These are phyloP conservation scores for Gallinago paraguaiae DNA, from an alignment of 2,113 vertebrate species.

Conservation along the genomic window DNA sequence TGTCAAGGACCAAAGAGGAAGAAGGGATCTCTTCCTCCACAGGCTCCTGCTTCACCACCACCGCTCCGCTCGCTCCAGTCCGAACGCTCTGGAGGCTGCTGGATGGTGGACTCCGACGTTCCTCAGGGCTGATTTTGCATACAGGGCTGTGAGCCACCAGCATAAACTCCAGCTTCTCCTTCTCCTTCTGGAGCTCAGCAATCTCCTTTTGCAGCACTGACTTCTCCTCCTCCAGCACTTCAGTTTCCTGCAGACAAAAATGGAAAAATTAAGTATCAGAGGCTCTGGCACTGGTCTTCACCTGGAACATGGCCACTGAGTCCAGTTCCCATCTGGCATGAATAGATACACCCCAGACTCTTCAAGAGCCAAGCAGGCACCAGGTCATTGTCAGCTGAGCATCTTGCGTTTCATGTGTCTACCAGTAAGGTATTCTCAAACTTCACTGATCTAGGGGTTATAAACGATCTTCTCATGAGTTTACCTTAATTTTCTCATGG, in stretches of 20 bases:
- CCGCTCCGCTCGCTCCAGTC: slow-evolving; percentile 40
- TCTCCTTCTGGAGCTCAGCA: slow-evolving; percentile 94
- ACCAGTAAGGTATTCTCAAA: not conserved
- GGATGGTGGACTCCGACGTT: slow-evolving; percentile 79
- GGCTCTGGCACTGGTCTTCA: not conserved
- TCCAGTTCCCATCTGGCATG: not conserved
- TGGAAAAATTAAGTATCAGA: not conserved
- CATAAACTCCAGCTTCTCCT: slow-evolving; percentile 99
- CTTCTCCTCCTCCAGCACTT: slow-evolving; percentile 97
- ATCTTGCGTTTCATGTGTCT: not conserved
- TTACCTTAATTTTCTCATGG: not conserved
- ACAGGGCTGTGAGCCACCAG: slow-evolving; percentile 94
- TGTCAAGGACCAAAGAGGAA: slow-evolving; percentile 73
- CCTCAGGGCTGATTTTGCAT: slow-evolving; percentile 92
- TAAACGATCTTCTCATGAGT: not conserved
- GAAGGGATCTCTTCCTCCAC: slow-evolving; percentile 81
- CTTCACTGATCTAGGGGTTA: not conserved
- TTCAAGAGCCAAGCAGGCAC: not conserved
- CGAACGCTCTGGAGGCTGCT: slow-evolving; percentile 81
- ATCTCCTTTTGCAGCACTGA: slow-evolving; percentile 97
- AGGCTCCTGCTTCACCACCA: slow-evolving; percentile 95
- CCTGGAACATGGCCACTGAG: not conserved
- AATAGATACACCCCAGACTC: not conserved
- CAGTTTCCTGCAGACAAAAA: slow-evolving; percentile 85
- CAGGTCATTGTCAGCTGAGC: not conserved